These are phyloP conservation scores for Pachyseris speciosa DNA, from an alignment of 64 coral and sea anemone species.

Conservation along the genomic window DNA sequence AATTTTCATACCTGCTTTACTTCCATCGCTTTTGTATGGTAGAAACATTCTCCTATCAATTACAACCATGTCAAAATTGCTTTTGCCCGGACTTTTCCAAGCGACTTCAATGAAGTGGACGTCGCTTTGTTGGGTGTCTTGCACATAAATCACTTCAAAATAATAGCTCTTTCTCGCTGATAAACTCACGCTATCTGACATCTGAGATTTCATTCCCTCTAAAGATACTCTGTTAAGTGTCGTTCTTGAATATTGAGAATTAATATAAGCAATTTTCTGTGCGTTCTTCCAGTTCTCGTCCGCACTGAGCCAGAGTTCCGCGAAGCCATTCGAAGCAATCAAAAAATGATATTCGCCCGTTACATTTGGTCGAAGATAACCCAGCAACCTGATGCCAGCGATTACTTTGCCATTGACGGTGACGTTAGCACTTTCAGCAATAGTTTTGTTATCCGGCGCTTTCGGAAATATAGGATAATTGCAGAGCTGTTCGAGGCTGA, in stretches of 20 bases:
- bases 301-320: constrained; percentile 19
- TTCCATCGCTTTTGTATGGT: background rate
- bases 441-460: constrained; percentile 8
- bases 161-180: background rate
- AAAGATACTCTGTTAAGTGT: background rate
- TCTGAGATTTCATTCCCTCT: constrained; percentile 2
- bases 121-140: background rate
- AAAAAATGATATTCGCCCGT: background rate
- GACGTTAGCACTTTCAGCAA: background rate
- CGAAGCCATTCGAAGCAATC: constrained; percentile 14
- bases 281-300: background rate
- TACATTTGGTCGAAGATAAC: background rate
- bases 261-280: background rate
- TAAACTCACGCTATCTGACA: background rate
- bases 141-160: constrained; percentile 10
- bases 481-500: constrained; percentile 12
- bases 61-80: background rate
- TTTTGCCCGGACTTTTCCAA: constrained; percentile 20
- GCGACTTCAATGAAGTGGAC: constrained; percentile 12
- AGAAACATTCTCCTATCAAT: background rate
- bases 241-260: background rate
- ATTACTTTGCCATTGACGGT: background rate
- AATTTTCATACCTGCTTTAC: background rate
- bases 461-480: constrained; percentile 44
- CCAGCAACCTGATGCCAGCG: background rate